These are phyloP conservation scores for Apaloderma vittatum DNA, from an alignment of 2,113 vertebrate species.

Conservation along the genomic window DNA sequence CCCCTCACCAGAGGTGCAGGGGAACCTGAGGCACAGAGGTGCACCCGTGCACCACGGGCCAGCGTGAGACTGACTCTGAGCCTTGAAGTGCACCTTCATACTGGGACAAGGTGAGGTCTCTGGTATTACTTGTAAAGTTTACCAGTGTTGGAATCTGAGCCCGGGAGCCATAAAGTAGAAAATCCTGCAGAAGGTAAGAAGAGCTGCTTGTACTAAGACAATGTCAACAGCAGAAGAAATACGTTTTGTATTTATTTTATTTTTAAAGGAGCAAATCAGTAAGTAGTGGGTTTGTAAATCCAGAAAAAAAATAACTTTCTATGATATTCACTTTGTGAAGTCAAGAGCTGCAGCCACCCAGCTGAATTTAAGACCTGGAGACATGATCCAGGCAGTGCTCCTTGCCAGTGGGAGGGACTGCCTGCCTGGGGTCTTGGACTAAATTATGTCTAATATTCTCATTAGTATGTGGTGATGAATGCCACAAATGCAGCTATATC, in stretches of 20 bases:
- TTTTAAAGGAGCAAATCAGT: background rate
- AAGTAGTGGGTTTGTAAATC: background rate
- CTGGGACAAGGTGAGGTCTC: background rate
- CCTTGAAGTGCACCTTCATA: background rate
- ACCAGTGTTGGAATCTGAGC: background rate
- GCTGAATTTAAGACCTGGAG: background rate
- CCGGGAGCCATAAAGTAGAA: background rate
- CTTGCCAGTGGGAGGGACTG: background rate
- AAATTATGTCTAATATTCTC: background rate
- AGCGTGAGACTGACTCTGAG: background rate
- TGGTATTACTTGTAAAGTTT: background rate
- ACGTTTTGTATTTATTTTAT: fast-evolving
- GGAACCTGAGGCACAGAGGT: background rate
- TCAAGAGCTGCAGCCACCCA: background rate
- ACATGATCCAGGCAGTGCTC: background rate
- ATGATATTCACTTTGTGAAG: background rate
- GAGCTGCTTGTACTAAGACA: background rate
- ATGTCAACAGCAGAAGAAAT: background rate
- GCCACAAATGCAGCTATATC: background rate
- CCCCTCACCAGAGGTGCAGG: background rate
- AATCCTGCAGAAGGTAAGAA: background rate
- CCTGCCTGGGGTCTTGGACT: background rate
- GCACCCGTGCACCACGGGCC: fast-evolving
- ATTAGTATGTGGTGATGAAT: background rate
- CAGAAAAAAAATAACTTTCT: background rate